A percentile compares a stretch with the other conserved stretches of the same genome.
These are phyloP conservation scores for Aplodontia rufa DNA, from an alignment of 2,113 vertebrate genomes.

Conservation along the genomic window DNA sequence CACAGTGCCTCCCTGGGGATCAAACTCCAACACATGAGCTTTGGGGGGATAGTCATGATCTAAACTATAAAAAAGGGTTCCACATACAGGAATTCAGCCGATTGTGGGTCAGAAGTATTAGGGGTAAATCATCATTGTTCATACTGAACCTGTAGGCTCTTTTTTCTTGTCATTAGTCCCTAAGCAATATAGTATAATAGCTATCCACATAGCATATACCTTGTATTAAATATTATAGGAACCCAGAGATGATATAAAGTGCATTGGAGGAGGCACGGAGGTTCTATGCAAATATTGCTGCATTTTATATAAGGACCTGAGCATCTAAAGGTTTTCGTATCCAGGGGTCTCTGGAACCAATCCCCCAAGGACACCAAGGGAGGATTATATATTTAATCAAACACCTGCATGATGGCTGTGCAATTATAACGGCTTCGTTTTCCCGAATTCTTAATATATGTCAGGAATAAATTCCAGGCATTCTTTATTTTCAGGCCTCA, in stretches of 20 bases:
- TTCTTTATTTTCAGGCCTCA: conserved; percentile 35
- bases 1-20: background rate
- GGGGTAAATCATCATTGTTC: background rate
- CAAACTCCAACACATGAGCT: too few species aligned
- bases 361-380: background rate
- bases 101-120: background rate
- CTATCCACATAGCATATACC: too few species aligned
- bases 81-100: background rate
- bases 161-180: background rate
- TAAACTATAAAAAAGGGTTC: background rate
- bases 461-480: background rate
- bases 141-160: too few species aligned
- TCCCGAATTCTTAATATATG: background rate
- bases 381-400: background rate
- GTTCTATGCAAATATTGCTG: too few species aligned
- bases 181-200: background rate
- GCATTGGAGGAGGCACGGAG: too few species aligned
- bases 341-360: background rate
- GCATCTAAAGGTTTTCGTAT: background rate
- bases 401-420: background rate
- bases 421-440: background rate
- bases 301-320: background rate
- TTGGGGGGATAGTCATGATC: too few species aligned
- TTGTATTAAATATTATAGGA: too few species aligned
- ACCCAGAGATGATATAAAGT: too few species aligned